Conservation (phyloP, 1,140 invertebrate species). For the Pogonomyrmex barbatus region DNA sequence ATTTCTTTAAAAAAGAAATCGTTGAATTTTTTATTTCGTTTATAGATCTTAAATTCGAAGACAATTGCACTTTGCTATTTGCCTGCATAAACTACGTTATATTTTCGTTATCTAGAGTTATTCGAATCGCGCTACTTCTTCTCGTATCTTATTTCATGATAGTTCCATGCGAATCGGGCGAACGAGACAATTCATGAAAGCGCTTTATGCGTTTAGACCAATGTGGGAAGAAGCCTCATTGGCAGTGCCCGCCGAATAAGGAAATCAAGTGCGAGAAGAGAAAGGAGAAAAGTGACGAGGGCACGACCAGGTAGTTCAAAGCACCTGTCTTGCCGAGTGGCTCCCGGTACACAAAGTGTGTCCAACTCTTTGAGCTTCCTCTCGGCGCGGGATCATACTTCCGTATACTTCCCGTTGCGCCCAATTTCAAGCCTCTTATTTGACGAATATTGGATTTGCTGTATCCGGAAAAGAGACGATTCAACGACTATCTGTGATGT, state of each 20-base stretch:
- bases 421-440: conserved; percentile 43
- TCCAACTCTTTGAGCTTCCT: conserved; percentile 60
- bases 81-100: neutral
- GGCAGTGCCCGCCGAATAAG: conserved; percentile 62
- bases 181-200: neutral
- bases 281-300: conserved; percentile 48
- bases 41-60: neutral
- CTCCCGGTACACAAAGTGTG: conserved; percentile 66
- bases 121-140: neutral
- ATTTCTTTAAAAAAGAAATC: neutral
- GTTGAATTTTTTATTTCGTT: neutral
- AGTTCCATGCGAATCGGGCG: neutral
- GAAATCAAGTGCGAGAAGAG: conserved; percentile 69
- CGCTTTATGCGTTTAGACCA: conserved; percentile 10
- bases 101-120: neutral
- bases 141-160: neutral
- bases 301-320: conserved; percentile 69
- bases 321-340: conserved; percentile 73
- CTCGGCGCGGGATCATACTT: conserved; percentile 48
- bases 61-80: neutral
- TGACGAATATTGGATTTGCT: conserved; percentile 27
- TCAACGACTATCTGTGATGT: neutral
- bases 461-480: neutral
- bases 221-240: conserved; percentile 58
- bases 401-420: conserved; percentile 46